phyloP scores from a whole-genome alignment of 2,888 invertebrate genomes.

The Catocala fraxini region DNA sequence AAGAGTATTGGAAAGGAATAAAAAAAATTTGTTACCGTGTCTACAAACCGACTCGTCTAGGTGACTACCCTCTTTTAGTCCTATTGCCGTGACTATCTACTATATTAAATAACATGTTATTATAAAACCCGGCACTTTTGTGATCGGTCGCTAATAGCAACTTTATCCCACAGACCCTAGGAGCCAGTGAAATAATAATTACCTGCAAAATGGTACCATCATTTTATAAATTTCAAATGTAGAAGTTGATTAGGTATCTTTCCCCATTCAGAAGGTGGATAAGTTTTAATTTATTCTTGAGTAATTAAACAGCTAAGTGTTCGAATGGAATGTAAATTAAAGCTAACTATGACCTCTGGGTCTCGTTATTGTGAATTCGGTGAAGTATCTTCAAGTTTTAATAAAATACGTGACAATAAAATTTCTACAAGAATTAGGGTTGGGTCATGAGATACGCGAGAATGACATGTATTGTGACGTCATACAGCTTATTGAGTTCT shows the following conservation, averaged over 20 bases:
- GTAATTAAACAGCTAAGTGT: constrained; percentile 30
- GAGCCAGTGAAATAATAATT: neutral
- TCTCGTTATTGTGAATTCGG: constrained; percentile 13
- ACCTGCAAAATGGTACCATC: neutral
- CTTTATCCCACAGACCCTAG: no score
- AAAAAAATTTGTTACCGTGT: no score
- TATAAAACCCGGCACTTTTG: no score
- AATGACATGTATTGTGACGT: neutral
- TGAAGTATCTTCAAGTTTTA: constrained; percentile 43
- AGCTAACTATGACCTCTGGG: constrained; percentile 20
- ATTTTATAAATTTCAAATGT: neutral
- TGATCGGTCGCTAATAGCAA: no score
- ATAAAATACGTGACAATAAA: constrained; percentile 59
- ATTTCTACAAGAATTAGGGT: constrained; percentile 37
- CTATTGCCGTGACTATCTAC: no score
- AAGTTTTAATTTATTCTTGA: constrained; percentile 24
- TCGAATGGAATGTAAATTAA: constrained; percentile 20
- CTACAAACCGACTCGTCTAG: no score
- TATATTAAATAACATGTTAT: no score
- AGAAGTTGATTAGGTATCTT: neutral
- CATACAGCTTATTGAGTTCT: neutral
- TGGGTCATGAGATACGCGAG: constrained; percentile 18
- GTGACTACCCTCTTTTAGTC: no score
- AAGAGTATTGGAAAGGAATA: no score
- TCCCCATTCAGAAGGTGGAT: neutral